These are phyloP conservation scores for Caenorhabditis elegans DNA, from an alignment of 1,140 invertebrate genomes.

Conservation along the genomic window WBcel235 BX284605.5:5869001-5869500, in stretches of 20 bases:
- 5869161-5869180: conserved; percentile 1
- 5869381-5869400: too few species aligned
- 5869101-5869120: conserved; percentile 15
- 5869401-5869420: too few species aligned
- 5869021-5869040: background rate
- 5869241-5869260: background rate
- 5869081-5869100: conserved; percentile 17
- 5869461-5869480: too few species aligned
- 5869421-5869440: too few species aligned
- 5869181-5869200: background rate
- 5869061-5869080: conserved; percentile 23
- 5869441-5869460: too few species aligned
- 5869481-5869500: too few species aligned
- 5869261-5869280: too few species aligned
- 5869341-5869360: background rate
- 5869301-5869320: too few species aligned
- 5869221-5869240: background rate
- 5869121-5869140: conserved; percentile 16
- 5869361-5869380: background rate
- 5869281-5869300: too few species aligned
- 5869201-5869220: background rate
- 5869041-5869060: conserved; percentile 12
- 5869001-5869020: background rate
- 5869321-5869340: too few species aligned
- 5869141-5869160: background rate